Base-by-base conservation (phyloP, 2,888 invertebrate species). In the Pollenia griseotomentosa region DNA sequence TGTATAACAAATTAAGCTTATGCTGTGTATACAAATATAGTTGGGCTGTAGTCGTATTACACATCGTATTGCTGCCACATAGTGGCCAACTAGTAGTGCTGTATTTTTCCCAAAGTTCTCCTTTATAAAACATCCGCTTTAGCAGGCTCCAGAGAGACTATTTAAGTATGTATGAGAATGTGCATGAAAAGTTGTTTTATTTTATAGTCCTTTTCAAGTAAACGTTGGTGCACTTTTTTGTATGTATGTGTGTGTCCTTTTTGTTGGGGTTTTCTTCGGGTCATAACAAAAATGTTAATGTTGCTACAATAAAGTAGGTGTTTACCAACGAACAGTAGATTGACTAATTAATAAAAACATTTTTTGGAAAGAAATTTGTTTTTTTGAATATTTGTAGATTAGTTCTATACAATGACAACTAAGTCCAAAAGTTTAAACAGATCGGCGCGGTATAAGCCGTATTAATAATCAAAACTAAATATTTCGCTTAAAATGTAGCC, bases 71-170 rank as follows among this genome's bases (percentile, higher is more conserved):
- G 51, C 33, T 48, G 8, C 14, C 19, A 48, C 14, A 59, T 59
- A n/a, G 48, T 55, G 33, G 40, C 51, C 33, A 44, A n/a, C 11
- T 57, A n/a, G 16, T 23, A 44, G 63, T 23, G 55, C 7, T 53
- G 61, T 19, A 19, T 59, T 65, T 14, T 71, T 80, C 83, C 75
- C 74, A 63, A 71, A 83, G 75, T 51, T 68, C 55, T 86, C 86
- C 53, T 83, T 83, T 80, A 59, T 83, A 83, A 80, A 33, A 79
- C 74, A 79, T 83, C 78, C 79, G 86, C 19, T 79, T 86, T 79
- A 70, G 63, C 73, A 79, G 74, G 74, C 68, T 53, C 68, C 51
- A 23, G 23, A 23, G 23, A 59, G 65, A 82, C 63, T 83, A 75
- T 83, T 83, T 79, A 65, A 48, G 16, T 79, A 74, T 74, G 79